Conservation (phyloP, 2,888 invertebrate genomes). For the Branchipolynoe longqiensis region DNA sequence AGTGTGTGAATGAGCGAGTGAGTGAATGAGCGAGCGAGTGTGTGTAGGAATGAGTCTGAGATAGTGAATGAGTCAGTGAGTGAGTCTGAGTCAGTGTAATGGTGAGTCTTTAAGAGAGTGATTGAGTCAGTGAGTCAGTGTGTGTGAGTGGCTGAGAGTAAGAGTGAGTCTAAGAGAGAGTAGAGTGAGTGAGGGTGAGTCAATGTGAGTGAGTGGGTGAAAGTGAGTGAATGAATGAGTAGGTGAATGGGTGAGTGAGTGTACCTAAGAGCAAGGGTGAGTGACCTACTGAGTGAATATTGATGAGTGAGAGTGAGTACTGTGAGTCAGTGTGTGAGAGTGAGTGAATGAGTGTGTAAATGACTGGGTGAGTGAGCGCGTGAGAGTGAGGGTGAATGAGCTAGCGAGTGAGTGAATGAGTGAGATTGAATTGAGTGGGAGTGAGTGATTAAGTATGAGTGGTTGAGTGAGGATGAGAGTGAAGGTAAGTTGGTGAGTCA, state of each 20-base stretch:
- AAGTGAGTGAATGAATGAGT: background rate
- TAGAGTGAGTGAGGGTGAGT: too few species aligned
- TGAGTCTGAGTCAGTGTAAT: background rate
- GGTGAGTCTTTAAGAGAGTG: background rate
- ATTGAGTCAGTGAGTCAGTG: background rate
- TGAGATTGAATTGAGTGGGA: background rate
- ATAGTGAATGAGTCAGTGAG: too few species aligned
- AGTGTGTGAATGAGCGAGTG: too few species aligned
- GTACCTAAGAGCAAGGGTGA: background rate
- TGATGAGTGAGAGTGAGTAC: conserved; percentile 31
- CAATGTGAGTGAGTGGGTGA: background rate
- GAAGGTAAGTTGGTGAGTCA: background rate
- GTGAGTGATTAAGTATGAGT: background rate
- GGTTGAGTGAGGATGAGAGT: conserved; percentile 6
- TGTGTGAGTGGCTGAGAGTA: background rate
- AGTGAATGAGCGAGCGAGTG: too few species aligned
- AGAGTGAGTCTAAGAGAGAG: too few species aligned
- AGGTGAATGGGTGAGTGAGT: conserved; percentile 10
- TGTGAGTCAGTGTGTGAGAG: background rate
- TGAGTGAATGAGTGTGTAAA: background rate
- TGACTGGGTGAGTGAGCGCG: background rate
- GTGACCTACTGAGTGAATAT: background rate
- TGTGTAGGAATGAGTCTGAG: too few species aligned
- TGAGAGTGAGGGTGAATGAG: background rate
- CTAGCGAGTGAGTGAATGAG: background rate